Evolutionary conservation across 2,888 invertebrate species (phyloP).

Genomic region (Drosophila buzzatii): DNA sequence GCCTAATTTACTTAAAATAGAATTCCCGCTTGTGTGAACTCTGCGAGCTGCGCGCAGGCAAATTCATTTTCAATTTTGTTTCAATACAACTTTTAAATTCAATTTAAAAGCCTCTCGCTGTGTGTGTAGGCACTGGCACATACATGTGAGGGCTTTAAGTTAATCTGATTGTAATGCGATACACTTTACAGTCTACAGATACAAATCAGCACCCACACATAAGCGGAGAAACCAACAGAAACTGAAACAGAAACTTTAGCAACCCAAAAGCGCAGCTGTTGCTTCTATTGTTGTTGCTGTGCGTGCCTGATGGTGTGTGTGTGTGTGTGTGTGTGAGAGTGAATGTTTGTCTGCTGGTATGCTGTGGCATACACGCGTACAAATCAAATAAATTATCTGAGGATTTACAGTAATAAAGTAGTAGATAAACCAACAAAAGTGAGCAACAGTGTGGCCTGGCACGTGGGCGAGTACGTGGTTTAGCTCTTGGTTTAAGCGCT

Average conservation of each 20-base stretch:
- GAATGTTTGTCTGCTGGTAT: slow-evolving; percentile 26
- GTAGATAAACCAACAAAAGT: slow-evolving; percentile 75
- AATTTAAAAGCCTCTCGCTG: slow-evolving; percentile 54
- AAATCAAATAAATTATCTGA: slow-evolving; percentile 78
- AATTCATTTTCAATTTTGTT: slow-evolving; percentile 73
- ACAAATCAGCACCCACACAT: slow-evolving; percentile 75
- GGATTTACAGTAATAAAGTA: slow-evolving; percentile 78
- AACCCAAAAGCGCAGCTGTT: slow-evolving; percentile 66
- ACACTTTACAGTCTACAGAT: slow-evolving; percentile 76
- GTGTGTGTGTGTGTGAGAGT: slow-evolving; percentile 12
- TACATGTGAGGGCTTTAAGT: slow-evolving; percentile 67
- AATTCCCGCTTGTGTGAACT: slow-evolving; percentile 20
- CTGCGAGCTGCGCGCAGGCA: slow-evolving; percentile 26
- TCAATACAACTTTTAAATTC: slow-evolving; percentile 71
- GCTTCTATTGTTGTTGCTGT: slow-evolving; percentile 50
- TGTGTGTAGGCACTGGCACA: slow-evolving; percentile 2
- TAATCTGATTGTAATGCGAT: slow-evolving; percentile 78
- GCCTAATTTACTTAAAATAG: slow-evolving; percentile 71
- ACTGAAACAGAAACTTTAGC: slow-evolving; percentile 37
- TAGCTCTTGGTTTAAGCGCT: slow-evolving; percentile 17
- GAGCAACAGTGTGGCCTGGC: slow-evolving; percentile 51
- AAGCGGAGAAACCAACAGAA: slow-evolving; percentile 43
- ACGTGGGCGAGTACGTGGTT: slow-evolving; percentile 47
- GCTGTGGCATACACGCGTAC: slow-evolving; percentile 65
- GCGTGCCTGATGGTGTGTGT: slow-evolving; percentile 2